phyloP scores from a whole-genome alignment of 2,888 invertebrate genomes.

The Noctuana brunneofusca region DNA sequence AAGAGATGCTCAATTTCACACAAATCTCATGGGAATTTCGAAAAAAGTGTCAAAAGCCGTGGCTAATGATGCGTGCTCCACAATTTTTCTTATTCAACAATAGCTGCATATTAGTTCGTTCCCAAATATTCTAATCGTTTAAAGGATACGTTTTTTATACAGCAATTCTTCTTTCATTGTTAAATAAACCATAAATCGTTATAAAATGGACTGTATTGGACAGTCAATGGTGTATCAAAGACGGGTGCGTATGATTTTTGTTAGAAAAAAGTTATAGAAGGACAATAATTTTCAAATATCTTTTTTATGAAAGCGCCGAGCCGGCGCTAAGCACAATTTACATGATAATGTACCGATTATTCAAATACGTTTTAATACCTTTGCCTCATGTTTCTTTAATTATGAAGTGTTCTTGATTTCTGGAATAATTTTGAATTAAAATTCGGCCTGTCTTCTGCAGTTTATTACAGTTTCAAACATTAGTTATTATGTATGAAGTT shows the following conservation, averaged over 20 bases:
- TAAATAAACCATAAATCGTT: slow-evolving; percentile 81
- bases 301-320: slow-evolving; percentile 67
- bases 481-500: too few species aligned
- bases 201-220: slow-evolving; percentile 72
- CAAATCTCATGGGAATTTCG: slow-evolving; percentile 64
- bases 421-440: neutral
- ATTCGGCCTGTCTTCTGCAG: neutral
- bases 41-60: slow-evolving; percentile 62
- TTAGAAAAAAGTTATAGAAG: slow-evolving; percentile 53
- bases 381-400: slow-evolving; percentile 6
- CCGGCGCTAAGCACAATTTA: slow-evolving; percentile 73
- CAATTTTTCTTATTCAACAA: slow-evolving; percentile 58
- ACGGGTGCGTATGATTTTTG: slow-evolving; percentile 54
- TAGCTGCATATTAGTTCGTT: slow-evolving; percentile 54
- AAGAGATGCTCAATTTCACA: slow-evolving; percentile 24
- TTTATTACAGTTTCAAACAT: neutral
- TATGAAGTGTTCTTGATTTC: neutral
- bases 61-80: slow-evolving; percentile 68
- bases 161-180: slow-evolving; percentile 68
- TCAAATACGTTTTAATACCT: slow-evolving; percentile 12
- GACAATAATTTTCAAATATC: slow-evolving; percentile 62
- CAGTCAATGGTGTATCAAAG: slow-evolving; percentile 60
- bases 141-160: slow-evolving; percentile 47
- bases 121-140: slow-evolving; percentile 48
- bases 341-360: slow-evolving; percentile 59